Conservation (phyloP, 2,113 vertebrate genomes). For the Bombycilla garrulus region DNA sequence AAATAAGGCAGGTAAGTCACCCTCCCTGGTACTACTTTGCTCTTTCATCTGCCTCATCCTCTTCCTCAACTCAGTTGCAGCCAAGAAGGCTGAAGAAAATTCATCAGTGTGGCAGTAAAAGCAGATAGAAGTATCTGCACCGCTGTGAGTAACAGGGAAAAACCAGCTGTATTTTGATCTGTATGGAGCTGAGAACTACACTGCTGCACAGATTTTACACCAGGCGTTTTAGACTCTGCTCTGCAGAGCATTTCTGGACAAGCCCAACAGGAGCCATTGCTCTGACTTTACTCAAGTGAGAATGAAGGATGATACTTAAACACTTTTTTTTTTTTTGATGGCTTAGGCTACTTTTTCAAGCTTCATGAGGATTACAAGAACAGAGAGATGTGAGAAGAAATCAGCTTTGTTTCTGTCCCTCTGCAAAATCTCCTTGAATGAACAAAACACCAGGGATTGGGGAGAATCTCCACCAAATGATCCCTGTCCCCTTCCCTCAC, state of each 20-base stretch:
- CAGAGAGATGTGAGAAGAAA: not conserved
- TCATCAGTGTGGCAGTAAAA: not conserved
- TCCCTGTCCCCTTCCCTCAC: not conserved
- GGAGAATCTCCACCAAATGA: not conserved
- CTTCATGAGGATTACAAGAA: not conserved
- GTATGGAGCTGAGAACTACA: not conserved
- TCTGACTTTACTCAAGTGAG: not conserved
- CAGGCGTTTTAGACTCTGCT: not conserved
- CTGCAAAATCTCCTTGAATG: not conserved
- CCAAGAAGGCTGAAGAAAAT: not conserved
- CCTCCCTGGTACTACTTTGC: not conserved
- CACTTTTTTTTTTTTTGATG: not conserved
- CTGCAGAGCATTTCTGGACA: not conserved
- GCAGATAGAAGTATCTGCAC: not conserved
- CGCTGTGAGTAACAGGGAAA: not conserved
- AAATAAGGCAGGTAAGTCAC: constrained; percentile 41
- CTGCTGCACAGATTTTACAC: not conserved
- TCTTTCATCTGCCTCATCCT: constrained; percentile 26
- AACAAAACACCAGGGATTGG: not conserved
- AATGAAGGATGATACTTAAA: not conserved
- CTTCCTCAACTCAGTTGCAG: not conserved
- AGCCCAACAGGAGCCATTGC: not conserved
- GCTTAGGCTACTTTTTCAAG: not conserved
- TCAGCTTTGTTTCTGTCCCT: not conserved
- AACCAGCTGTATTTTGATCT: not conserved